phyloP scores from a whole-genome alignment of 1,140 invertebrate genomes.

The Telenomus remus region DNA sequence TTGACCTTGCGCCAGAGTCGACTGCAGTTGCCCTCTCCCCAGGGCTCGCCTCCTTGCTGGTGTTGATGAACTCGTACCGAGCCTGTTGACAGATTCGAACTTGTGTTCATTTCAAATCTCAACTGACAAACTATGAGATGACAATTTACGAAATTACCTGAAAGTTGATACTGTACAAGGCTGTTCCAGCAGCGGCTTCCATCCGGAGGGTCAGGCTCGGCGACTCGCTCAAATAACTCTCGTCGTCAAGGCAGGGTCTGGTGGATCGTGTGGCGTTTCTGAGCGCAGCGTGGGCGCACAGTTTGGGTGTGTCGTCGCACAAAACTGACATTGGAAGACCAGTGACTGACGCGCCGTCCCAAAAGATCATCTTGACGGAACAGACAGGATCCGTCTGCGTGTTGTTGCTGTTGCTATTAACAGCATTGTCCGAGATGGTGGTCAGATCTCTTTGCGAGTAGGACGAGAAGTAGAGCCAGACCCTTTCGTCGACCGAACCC shows the following conservation, averaged over 20 bases:
- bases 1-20: conserved; percentile 77
- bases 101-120: too few relatives aligned
- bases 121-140: too few relatives aligned
- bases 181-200: conserved; percentile 74
- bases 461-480: conserved; percentile 92
- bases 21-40: conserved; percentile 77
- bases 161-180: conserved; percentile 75
- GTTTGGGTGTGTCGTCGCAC: conserved; percentile 84
- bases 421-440: conserved; percentile 66
- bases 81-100: too few relatives aligned
- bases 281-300: conserved; percentile 88
- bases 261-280: conserved; percentile 84
- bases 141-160: conserved; percentile 64
- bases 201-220: conserved; percentile 74
- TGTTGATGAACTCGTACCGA: conserved; percentile 90
- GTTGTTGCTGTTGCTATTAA: conserved; percentile 16
- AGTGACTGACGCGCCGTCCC: conserved; percentile 69
- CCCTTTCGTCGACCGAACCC: conserved; percentile 84
- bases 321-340: conserved; percentile 78
- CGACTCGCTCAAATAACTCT: conserved; percentile 86
- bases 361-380: conserved; percentile 67
- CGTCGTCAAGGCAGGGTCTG: conserved; percentile 81
- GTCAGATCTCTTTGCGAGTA: conserved; percentile 82
- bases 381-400: conserved; percentile 53
- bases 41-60: conserved; percentile 83